A percentile compares a stretch with the other conserved stretches of the same genome.
Conservation (phyloP, 2,113 vertebrate species). For the Gallinago undulata region DNA sequence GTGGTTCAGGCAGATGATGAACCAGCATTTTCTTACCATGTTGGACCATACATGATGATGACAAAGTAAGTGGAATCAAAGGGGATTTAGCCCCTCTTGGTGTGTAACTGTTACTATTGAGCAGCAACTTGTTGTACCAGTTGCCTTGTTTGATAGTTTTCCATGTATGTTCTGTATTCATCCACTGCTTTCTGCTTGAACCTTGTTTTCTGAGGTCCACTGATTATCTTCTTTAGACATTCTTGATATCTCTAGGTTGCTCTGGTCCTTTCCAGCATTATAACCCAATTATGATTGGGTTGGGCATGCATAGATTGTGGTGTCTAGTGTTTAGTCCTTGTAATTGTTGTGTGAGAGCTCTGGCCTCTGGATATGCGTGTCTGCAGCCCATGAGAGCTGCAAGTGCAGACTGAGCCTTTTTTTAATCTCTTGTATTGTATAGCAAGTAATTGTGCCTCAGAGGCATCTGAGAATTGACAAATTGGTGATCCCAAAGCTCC, state of each 20-base stretch:
- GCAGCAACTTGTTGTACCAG: neutral
- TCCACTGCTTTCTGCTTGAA: neutral
- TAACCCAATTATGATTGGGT: neutral
- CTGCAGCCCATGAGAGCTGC: neutral
- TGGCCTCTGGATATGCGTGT: neutral
- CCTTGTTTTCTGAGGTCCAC: neutral
- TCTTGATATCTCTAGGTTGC: neutral
- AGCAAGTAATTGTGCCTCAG: neutral
- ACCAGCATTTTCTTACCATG: slow-evolving; percentile 74
- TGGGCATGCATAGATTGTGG: neutral
- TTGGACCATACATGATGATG: slow-evolving; percentile 81
- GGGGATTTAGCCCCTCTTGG: neutral
- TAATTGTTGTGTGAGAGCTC: neutral
- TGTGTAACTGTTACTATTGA: neutral
- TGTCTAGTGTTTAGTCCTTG: neutral
- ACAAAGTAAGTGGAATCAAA: slow-evolving; percentile 78
- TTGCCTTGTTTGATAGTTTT: neutral
- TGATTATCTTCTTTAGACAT: neutral
- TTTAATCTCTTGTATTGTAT: neutral
- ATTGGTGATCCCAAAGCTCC: neutral
- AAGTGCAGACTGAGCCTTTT: neutral
- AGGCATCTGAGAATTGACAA: neutral
- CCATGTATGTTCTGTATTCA: rapidly evolving
- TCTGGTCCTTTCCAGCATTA: neutral
- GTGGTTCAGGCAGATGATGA: slow-evolving; percentile 81